Evolutionary conservation across 2,888 invertebrate genomes (phyloP).

Genomic region (Hydriomena furcata): DNA sequence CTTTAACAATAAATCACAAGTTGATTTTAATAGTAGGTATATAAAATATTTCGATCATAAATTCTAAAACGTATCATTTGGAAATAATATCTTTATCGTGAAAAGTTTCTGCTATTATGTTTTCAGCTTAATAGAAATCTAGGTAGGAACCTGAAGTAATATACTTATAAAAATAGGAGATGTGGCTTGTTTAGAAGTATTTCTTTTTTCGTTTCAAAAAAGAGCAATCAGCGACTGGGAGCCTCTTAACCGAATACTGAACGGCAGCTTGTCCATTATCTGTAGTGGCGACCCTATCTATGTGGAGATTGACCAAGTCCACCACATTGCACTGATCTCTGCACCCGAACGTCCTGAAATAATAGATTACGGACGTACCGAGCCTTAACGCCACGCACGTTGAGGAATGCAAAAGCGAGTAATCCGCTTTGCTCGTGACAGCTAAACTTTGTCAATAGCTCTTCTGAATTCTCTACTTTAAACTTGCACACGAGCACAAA

Average conservation of each 20-base stretch:
- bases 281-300: neutral
- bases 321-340: slow-evolving; percentile 34
- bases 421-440: slow-evolving; percentile 65
- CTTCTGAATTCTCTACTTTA: slow-evolving; percentile 60
- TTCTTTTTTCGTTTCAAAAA: no score
- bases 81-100: no score
- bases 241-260: slow-evolving; percentile 6
- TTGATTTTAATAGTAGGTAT: no score
- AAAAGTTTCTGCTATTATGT: no score
- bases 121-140: no score
- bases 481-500: slow-evolving; percentile 64
- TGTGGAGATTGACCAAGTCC: slow-evolving; percentile 30
- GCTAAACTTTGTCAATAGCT: slow-evolving; percentile 66
- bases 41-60: no score
- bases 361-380: slow-evolving; percentile 59
- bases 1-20: no score
- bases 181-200: no score
- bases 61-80: no score
- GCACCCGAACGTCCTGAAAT: slow-evolving; percentile 44
- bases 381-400: slow-evolving; percentile 38
- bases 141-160: no score
- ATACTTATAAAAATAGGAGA: no score
- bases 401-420: slow-evolving; percentile 44
- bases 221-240: no score
- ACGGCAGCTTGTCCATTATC: slow-evolving; percentile 7